Base-by-base conservation (phyloP, 2,888 invertebrate genomes). In the Dynastes maya region DNA sequence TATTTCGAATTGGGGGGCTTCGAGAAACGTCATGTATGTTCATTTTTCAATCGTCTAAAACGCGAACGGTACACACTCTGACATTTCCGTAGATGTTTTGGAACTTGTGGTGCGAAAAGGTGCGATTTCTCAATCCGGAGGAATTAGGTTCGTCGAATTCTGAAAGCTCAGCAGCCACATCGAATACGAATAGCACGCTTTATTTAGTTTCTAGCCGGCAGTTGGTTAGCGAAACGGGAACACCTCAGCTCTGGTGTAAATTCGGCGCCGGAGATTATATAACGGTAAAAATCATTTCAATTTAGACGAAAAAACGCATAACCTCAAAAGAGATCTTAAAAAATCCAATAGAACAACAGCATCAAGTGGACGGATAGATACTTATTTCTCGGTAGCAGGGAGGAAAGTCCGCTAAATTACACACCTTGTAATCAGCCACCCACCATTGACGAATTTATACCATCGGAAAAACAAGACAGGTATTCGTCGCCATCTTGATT, bases 1-100 rank as follows among this genome's bases (percentile, higher is more conserved):
- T 93, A 93, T 87, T 95, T 93, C 86, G 94, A 95, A 87, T 89
- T 95, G 79, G 93, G 92, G 0, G 92, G 92, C 1, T 90, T 91
- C 81, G 87, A 90, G 6, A 91, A 91, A 79, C 90, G 90, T 83
- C 90, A 90, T 85, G 92, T 92, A 88, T 84, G 86, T 75, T 8
- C 5, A 3, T 53, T n/a, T 16, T 32, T 51, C 13, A 13, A 2
- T 45, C 13, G 22, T 49, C 27, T 11, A 45, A 51, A 32, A 22
- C 2, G n/a, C 13, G 32, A 67, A 51, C 22, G 45, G n/a, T 63
- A 70, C 40, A 13, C 16, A 1, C 29, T 2, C 51, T 13, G 8
- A 9, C 45, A n/a, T 75, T 45, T 58, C 6, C 80, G 55, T 82
- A 91, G 91, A 89, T 91, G 87, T 90, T 90, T 83, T 93, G 93